Conservation (phyloP, 2,797 vertebrate species). For the Chrysocyon brachyurus region DNA sequence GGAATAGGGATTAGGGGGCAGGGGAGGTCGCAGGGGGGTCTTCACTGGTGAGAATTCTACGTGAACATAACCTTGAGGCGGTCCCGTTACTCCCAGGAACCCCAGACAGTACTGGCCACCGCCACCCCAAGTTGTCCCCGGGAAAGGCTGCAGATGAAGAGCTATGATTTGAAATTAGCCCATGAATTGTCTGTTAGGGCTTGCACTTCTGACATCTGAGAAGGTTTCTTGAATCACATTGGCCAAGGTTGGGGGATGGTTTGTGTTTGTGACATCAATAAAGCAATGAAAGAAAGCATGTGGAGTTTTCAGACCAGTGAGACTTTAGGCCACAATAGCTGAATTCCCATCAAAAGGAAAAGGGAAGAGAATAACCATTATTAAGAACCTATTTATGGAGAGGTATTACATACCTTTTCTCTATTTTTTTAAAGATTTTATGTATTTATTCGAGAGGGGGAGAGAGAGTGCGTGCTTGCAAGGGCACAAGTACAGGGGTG, state of each 20-base stretch:
- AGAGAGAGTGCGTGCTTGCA: too few relatives aligned
- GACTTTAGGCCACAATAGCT: background rate
- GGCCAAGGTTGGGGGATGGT: too few relatives aligned
- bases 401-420: background rate
- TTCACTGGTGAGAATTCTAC: background rate
- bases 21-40: background rate
- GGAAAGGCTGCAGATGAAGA: fast-evolving
- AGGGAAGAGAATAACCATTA: background rate
- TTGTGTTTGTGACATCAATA: background rate
- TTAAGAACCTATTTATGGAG: background rate
- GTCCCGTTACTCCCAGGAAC: background rate
- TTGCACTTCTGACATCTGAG: background rate
- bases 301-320: background rate
- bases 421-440: too few relatives aligned
- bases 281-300: background rate
- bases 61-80: background rate
- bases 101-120: background rate
- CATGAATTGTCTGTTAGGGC: background rate
- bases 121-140: background rate
- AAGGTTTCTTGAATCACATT: background rate
- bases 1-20: background rate
- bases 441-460: too few relatives aligned
- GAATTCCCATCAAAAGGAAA: background rate
- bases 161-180: background rate
- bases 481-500: too few relatives aligned